Percentiles rank a stretch among this genome's conserved stretches.
These are phyloP conservation scores for Philaethria dido DNA, from an alignment of 2,888 invertebrate genomes.

Conservation along the genomic window DNA sequence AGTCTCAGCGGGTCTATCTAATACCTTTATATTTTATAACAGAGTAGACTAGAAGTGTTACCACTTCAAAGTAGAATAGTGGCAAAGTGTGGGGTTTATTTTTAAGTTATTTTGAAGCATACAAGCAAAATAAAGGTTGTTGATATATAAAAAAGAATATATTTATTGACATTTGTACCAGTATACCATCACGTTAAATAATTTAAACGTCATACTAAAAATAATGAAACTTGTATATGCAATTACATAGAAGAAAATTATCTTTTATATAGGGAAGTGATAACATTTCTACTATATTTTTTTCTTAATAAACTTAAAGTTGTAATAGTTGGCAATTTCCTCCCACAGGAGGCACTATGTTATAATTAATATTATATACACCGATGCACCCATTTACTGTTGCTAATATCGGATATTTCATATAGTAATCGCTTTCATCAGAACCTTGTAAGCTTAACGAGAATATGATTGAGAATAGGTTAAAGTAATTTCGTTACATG, in stretches of 20 bases:
- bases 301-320: slow-evolving; percentile 11
- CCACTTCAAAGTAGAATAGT: slow-evolving; percentile 20
- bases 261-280: background rate
- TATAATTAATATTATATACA: slow-evolving; percentile 46
- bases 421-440: slow-evolving; percentile 38
- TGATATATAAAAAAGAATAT: background rate
- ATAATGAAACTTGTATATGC: background rate
- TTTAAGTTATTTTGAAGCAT: no score
- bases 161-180: no score
- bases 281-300: slow-evolving; percentile 32
- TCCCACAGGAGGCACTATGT: slow-evolving; percentile 43
- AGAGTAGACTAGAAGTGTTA: slow-evolving; percentile 32
- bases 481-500: slow-evolving; percentile 6
- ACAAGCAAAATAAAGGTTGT: background rate
- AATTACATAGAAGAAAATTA: background rate
- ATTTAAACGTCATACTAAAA: no score
- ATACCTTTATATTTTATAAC: slow-evolving; percentile 31
- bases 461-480: slow-evolving; percentile 26
- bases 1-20: slow-evolving; percentile 43
- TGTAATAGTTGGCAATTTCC: slow-evolving; percentile 44
- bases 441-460: slow-evolving; percentile 35
- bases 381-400: slow-evolving; percentile 43
- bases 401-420: slow-evolving; percentile 42
- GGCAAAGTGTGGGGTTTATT: background rate
- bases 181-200: no score